Evolutionary conservation across 2,888 invertebrate species (phyloP).

Genomic region (Antheraea assamensis): DNA sequence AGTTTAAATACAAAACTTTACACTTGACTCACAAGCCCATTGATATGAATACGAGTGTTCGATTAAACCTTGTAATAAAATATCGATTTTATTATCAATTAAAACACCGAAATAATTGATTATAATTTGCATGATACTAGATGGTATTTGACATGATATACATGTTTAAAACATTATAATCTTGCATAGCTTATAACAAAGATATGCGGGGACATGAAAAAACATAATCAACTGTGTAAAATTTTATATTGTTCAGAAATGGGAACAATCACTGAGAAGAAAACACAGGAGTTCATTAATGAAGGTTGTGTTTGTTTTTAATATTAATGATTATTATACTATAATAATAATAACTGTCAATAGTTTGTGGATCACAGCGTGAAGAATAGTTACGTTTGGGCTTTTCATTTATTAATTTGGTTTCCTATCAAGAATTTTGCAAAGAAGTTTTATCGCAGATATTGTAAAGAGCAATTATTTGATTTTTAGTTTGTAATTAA

Average conservation of each 20-base stretch:
- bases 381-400: too few species aligned
- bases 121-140: background rate
- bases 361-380: too few species aligned
- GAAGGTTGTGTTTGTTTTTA: slow-evolving; percentile 1
- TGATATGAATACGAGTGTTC: background rate
- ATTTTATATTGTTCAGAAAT: background rate
- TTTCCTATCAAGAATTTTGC: too few species aligned
- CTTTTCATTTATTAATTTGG: too few species aligned
- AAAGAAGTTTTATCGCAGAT: too few species aligned
- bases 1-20: background rate
- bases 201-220: background rate
- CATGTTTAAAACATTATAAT: background rate
- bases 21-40: background rate
- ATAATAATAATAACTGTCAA: too few species aligned
- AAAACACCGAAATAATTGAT: background rate
- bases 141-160: too few species aligned
- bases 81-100: background rate
- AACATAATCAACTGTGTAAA: background rate
- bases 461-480: too few species aligned
- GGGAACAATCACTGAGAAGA: background rate
- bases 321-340: background rate
- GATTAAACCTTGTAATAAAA: background rate
- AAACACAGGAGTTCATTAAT: background rate
- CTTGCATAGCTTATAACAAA: background rate
- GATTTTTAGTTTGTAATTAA: too few species aligned